These are phyloP conservation scores for Pheosia gnoma DNA, from an alignment of 2,888 invertebrate species.

Conservation along the genomic window DNA sequence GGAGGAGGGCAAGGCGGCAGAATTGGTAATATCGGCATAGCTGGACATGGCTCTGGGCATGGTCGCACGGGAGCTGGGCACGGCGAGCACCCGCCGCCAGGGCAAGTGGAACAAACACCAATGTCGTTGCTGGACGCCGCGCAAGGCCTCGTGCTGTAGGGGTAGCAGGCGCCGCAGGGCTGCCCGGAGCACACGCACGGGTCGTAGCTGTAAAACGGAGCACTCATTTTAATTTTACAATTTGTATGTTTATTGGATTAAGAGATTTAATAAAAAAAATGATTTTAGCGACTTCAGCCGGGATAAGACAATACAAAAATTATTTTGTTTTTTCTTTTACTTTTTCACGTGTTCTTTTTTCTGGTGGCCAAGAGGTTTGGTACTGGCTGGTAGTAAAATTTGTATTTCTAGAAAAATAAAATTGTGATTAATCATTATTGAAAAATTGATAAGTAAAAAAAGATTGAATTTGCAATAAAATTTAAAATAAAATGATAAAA, in stretches of 20 bases:
- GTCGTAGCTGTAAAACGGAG: constrained; percentile 75
- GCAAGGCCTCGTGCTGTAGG: constrained; percentile 71
- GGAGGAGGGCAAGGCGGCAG: constrained; percentile 73
- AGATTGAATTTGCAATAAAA: constrained; percentile 11
- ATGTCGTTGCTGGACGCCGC: constrained; percentile 64
- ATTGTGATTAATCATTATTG: not conserved
- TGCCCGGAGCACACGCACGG: constrained; percentile 69
- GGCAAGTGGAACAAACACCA: constrained; percentile 68
- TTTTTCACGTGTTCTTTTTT: constrained; percentile 5
- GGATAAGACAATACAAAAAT: constrained; percentile 17
- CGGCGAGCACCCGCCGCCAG: constrained; percentile 75
- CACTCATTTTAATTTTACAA: constrained; percentile 66
- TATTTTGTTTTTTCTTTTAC: constrained; percentile 15
- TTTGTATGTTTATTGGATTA: constrained; percentile 42
- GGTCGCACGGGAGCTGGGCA: constrained; percentile 77
- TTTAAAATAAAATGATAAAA: constrained; percentile 24
- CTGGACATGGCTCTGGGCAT: constrained; percentile 64
- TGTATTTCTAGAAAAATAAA: constrained; percentile 10
- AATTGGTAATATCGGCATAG: constrained; percentile 60
- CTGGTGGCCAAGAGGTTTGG: not conserved
- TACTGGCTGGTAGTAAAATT: constrained; percentile 3
- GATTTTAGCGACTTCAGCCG: not conserved
- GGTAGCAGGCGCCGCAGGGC: constrained; percentile 75
- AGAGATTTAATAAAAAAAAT: constrained; percentile 15
- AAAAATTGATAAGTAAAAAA: constrained; percentile 23